Evolutionary conservation across 2,888 invertebrate genomes (phyloP).

Genomic region (Neuroscelio doddi): DNA sequence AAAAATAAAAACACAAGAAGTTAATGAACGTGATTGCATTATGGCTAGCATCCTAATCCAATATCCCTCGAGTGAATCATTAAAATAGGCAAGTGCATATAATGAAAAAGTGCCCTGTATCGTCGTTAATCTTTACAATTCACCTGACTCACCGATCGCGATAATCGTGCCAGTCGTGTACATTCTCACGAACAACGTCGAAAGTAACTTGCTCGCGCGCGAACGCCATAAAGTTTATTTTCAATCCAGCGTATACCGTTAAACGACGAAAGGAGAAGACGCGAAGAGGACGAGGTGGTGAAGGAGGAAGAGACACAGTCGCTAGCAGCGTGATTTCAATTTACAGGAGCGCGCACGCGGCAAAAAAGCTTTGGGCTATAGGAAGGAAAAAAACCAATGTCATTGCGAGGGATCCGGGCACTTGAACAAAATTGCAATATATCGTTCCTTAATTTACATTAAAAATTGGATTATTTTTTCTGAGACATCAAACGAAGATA

Average conservation of each 20-base stretch:
- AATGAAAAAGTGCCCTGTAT: conserved; percentile 48
- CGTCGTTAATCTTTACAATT: conserved; percentile 51
- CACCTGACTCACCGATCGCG: conserved; percentile 47
- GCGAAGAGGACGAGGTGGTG: conserved; percentile 32
- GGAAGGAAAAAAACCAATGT: conserved; percentile 30
- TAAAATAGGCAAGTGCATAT: conserved; percentile 40
- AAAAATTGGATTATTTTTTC: conserved; percentile 24
- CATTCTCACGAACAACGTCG: conserved; percentile 54
- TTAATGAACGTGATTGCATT: conserved; percentile 26
- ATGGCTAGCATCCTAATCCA: conserved; percentile 25
- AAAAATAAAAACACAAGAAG: conserved; percentile 15
- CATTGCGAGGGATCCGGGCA: conserved; percentile 4
- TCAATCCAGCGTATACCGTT: conserved; percentile 53
- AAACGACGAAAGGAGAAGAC: conserved; percentile 44
- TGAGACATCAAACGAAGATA: conserved; percentile 18
- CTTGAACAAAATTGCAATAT: not conserved
- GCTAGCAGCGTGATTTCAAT: conserved; percentile 47
- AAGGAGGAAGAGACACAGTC: conserved; percentile 34
- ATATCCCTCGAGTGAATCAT: conserved; percentile 24
- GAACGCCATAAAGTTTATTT: conserved; percentile 53
- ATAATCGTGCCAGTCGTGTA: conserved; percentile 55
- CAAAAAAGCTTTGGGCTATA: conserved; percentile 29
- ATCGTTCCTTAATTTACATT: conserved; percentile 23
- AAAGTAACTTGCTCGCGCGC: conserved; percentile 48
- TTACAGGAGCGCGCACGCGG: conserved; percentile 34